phyloP scores from a whole-genome alignment of 2,888 invertebrate genomes.

The Galeopsomyia nigrocyanea region DNA sequence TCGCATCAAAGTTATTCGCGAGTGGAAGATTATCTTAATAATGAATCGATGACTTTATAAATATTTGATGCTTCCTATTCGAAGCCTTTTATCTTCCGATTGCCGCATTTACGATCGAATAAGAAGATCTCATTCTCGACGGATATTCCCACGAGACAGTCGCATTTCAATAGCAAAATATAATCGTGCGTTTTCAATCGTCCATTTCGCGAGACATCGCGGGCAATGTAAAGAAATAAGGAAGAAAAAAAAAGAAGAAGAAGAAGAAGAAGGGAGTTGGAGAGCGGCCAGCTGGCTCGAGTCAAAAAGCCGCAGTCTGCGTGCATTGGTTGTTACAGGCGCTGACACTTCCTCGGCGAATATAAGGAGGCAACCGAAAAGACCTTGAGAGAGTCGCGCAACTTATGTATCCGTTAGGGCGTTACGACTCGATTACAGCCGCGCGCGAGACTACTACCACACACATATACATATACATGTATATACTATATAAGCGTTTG shows the following conservation, averaged over 20 bases:
- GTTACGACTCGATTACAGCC: constrained; percentile 42
- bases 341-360: constrained; percentile 2
- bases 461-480: neutral
- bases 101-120: neutral
- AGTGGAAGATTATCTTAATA: neutral
- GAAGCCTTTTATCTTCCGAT: neutral
- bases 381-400: constrained; percentile 19
- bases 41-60: neutral
- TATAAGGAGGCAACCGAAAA: neutral
- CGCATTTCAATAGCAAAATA: no score
- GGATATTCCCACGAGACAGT: no score
- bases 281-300: neutral
- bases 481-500: neutral
- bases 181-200: no score
- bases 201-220: no score
- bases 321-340: no score
- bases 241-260: no score
- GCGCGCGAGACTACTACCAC: neutral
- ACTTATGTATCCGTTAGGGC: constrained; percentile 38
- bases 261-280: neutral
- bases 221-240: no score
- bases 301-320: no score
- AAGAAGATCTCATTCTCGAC: no score
- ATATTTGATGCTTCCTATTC: neutral
- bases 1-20: constrained; percentile 4